Percentiles rank a stretch among this genome's conserved stretches.
Conservation (phyloP, 2,797 vertebrate genomes). For the Sebastiscus tertius region DNA sequence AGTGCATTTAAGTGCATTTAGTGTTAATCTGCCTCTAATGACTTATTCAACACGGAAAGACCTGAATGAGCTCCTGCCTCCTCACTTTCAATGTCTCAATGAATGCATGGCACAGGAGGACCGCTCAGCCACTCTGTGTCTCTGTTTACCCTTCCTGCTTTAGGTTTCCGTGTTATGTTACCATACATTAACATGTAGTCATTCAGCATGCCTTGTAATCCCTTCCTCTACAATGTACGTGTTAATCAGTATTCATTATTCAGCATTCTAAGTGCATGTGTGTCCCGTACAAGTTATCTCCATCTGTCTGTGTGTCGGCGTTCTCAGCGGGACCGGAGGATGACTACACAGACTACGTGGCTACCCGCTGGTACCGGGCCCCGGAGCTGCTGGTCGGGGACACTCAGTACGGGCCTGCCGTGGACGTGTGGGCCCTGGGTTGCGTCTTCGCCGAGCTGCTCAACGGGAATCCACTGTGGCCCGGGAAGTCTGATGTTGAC, state of each 20-base stretch:
- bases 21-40: slow-evolving; percentile 62
- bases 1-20: slow-evolving; percentile 67
- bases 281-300: slow-evolving; percentile 1
- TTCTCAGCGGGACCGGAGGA: slow-evolving; percentile 86
- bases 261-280: slow-evolving; percentile 11
- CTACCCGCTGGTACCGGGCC: slow-evolving; percentile 91
- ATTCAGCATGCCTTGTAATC: slow-evolving; percentile 72
- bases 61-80: slow-evolving; percentile 53
- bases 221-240: slow-evolving; percentile 28
- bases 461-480: slow-evolving; percentile 89
- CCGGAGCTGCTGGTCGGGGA: slow-evolving; percentile 92
- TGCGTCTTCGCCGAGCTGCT: slow-evolving; percentile 91
- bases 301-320: slow-evolving; percentile 20
- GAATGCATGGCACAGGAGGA: slow-evolving; percentile 28
- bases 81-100: slow-evolving; percentile 70
- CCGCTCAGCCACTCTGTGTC: slow-evolving; percentile 58
- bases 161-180: slow-evolving; percentile 72
- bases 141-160: slow-evolving; percentile 68
- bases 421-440: slow-evolving; percentile 90
- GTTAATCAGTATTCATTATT: slow-evolving; percentile 64
- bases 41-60: slow-evolving; percentile 76
- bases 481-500: slow-evolving; percentile 90
- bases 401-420: slow-evolving; percentile 88
- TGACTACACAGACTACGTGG: slow-evolving; percentile 91
- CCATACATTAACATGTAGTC: slow-evolving; percentile 71